phyloP scores from a whole-genome alignment of 2,888 invertebrate species.

The Tenthredo distinguenda region DNA sequence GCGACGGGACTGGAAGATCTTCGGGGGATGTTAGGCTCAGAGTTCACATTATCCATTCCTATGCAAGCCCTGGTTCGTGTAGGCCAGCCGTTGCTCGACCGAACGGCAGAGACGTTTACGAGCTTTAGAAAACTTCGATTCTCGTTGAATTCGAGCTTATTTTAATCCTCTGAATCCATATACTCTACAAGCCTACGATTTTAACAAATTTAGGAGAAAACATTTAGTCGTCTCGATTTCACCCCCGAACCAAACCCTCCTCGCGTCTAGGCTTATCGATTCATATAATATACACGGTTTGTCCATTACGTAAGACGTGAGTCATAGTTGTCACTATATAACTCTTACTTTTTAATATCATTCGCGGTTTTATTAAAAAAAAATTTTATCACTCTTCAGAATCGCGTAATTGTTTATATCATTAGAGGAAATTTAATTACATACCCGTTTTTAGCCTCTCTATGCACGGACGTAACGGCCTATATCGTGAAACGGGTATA shows the following conservation, averaged over 20 bases:
- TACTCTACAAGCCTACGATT: background rate
- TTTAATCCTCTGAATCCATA: background rate
- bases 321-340: background rate
- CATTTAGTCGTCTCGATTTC: too few species aligned
- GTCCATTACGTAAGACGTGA: slow-evolving; percentile 4
- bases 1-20: slow-evolving; percentile 77
- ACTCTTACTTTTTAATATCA: background rate
- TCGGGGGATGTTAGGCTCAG: slow-evolving; percentile 82
- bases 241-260: background rate
- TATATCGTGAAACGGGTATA: background rate
- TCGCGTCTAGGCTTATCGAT: background rate
- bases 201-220: background rate
- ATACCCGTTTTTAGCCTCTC: background rate
- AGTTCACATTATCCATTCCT: slow-evolving; percentile 88
- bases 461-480: background rate
- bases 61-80: slow-evolving; percentile 80
- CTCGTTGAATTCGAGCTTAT: background rate
- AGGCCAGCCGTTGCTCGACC: slow-evolving; percentile 75
- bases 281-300: background rate
- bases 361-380: background rate
- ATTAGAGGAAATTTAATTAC: background rate
- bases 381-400: background rate
- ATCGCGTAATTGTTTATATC: background rate
- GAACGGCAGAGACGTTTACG: slow-evolving; percentile 81
- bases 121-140: slow-evolving; percentile 73